These are phyloP conservation scores for Gryon sp. DNA, from an alignment of 1,140 invertebrate genomes.

Conservation along the genomic window DNA sequence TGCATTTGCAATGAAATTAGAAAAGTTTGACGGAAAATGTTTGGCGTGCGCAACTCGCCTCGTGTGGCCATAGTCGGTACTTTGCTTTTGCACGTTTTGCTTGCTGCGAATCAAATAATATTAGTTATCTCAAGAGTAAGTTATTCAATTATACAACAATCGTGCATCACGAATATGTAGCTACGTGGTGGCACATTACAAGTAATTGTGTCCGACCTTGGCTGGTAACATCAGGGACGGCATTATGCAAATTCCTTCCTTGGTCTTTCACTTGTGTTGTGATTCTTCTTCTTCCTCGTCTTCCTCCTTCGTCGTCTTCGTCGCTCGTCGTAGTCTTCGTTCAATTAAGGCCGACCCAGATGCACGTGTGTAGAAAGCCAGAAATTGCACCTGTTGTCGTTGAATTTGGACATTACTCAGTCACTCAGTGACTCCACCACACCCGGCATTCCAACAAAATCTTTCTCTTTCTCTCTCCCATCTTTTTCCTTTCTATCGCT, in stretches of 20 bases:
- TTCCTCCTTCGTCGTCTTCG: too few species aligned
- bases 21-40: too few species aligned
- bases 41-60: too few species aligned
- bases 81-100: too few species aligned
- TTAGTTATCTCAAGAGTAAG: constrained; percentile 35
- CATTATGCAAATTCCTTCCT: constrained; percentile 50
- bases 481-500: too few species aligned
- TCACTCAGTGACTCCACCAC: too few species aligned
- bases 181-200: constrained; percentile 20
- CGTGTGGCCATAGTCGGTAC: too few species aligned
- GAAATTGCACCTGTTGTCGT: constrained; percentile 38
- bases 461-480: too few species aligned
- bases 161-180: constrained; percentile 31
- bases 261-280: constrained; percentile 38
- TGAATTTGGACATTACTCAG: constrained; percentile 13
- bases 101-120: constrained; percentile 42
- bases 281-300: constrained; percentile 36
- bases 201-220: constrained; percentile 43
- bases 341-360: constrained; percentile 40
- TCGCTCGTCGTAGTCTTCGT: too few species aligned
- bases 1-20: too few species aligned
- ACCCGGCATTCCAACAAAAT: constrained; percentile 10
- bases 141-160: constrained; percentile 39
- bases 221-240: constrained; percentile 42
- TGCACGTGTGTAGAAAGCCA: constrained; percentile 16